phyloP scores from a whole-genome alignment of 2,888 invertebrate genomes.

The Merodon equestris region DNA sequence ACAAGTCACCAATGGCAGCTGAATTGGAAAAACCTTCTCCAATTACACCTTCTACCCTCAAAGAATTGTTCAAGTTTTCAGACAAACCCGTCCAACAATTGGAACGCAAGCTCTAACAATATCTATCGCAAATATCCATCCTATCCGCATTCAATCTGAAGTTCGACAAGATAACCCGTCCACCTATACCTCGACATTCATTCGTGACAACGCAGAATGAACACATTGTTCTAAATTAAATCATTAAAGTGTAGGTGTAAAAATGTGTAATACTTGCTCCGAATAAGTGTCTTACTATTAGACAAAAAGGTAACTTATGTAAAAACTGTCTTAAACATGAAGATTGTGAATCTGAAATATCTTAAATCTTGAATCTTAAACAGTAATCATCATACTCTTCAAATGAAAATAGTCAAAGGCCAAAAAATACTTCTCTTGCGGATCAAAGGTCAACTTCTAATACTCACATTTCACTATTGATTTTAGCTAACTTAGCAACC shows the following conservation, averaged over 20 bases:
- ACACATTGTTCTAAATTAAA: not conserved
- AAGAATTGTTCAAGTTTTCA: conserved; percentile 3
- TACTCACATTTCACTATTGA: not conserved
- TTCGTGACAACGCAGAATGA: too few relatives aligned
- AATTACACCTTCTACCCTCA: not conserved
- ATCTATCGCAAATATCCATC: not conserved
- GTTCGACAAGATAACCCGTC: not conserved
- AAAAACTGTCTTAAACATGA: conserved; percentile 7
- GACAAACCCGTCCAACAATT: conserved; percentile 5
- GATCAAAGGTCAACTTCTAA: not conserved
- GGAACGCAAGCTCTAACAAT: not conserved
- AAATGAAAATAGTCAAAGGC: not conserved
- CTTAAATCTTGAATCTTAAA: conserved; percentile 3
- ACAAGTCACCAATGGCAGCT: conserved; percentile 9
- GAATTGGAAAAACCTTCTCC: conserved; percentile 12
- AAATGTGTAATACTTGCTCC: not conserved
- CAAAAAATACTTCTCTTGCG: not conserved
- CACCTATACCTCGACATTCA: not conserved
- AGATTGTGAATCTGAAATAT: conserved; percentile 1
- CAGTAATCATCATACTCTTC: conserved; percentile 7
- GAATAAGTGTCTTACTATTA: conserved; percentile 2
- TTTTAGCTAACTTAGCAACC: conserved; percentile 4
- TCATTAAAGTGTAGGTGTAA: not conserved
- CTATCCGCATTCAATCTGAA: not conserved
- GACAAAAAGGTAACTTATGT: conserved; percentile 1